These are phyloP conservation scores for Apistogramma diplotaenia DNA, from an alignment of 2,113 vertebrate genomes.

Conservation along the genomic window DNA sequence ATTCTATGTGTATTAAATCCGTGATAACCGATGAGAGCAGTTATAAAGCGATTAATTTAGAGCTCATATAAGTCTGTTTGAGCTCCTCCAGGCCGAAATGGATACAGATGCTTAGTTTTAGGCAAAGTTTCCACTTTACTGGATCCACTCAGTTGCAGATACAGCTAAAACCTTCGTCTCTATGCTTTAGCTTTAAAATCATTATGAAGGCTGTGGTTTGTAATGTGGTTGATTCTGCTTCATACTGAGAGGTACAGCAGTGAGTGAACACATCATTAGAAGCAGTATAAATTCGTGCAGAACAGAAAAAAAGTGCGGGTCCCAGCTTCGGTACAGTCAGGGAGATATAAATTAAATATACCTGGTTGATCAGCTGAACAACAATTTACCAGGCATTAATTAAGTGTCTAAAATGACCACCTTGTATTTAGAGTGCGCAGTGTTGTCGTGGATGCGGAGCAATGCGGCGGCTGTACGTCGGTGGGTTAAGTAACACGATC, in stretches of 20 bases:
- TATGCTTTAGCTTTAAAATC: background rate
- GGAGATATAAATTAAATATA: background rate
- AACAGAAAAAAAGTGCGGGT: background rate
- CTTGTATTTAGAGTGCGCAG: background rate
- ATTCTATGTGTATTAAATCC: background rate
- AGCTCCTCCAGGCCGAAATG: background rate
- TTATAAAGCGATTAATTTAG: background rate
- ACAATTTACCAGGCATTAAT: background rate
- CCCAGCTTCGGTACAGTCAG: background rate
- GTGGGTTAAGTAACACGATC: constrained; percentile 83
- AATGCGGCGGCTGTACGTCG: constrained; percentile 84
- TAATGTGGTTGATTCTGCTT: background rate
- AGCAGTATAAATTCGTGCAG: background rate
- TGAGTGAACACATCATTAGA: background rate
- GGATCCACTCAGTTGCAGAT: background rate
- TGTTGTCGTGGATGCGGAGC: background rate
- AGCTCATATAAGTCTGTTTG: background rate
- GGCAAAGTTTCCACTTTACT: background rate
- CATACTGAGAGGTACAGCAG: background rate
- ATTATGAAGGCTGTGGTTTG: background rate
- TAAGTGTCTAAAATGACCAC: background rate
- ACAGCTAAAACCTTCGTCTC: background rate
- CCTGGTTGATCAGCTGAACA: background rate
- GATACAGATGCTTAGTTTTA: no score
- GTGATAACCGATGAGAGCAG: background rate